phyloP scores from a whole-genome alignment of 2,113 vertebrate species.

The Aegotheles bennettii region DNA sequence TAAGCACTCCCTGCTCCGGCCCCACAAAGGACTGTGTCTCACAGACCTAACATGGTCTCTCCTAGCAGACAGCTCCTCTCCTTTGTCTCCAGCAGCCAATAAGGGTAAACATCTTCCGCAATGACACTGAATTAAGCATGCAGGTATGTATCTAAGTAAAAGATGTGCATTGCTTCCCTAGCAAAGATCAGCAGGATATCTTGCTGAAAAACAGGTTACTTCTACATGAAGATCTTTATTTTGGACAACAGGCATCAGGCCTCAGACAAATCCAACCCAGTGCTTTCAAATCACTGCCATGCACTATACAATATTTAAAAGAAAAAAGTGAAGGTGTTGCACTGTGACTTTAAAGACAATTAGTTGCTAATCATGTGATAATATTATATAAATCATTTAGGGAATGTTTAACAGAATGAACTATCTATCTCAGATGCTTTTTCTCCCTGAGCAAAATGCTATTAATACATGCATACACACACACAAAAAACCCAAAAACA shows the following conservation, averaged over 20 bases:
- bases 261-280: neutral
- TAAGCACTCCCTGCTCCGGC: neutral
- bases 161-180: neutral
- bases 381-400: neutral
- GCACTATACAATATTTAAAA: neutral
- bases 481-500: neutral
- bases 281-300: neutral
- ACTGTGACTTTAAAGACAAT: neutral
- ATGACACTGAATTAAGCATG: neutral
- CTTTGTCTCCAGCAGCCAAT: neutral
- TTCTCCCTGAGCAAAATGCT: neutral
- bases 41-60: neutral
- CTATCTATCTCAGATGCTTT: neutral
- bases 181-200: neutral
- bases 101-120: neutral
- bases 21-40: neutral
- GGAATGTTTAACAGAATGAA: neutral
- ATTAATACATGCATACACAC: neutral
- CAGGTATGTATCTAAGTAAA: neutral
- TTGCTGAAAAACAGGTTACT: neutral
- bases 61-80: neutral
- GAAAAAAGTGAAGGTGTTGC: neutral
- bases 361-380: neutral
- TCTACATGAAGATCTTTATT: neutral
- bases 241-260: neutral